Conservation (phyloP, 2,888 invertebrate genomes). For the Tipula lateralis region DNA sequence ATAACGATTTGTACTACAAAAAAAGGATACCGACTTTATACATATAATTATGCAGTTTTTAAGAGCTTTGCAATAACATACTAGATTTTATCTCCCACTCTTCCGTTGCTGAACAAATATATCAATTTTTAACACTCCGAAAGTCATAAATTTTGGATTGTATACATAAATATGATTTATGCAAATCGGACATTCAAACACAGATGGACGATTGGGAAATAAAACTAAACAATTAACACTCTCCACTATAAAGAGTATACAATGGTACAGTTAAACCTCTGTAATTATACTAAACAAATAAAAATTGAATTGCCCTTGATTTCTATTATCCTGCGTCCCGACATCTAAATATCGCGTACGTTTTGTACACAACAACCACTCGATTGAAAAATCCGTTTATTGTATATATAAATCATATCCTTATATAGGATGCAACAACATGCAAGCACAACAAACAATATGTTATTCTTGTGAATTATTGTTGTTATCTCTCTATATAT, state of each 20-base stretch:
- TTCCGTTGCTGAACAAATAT: neutral
- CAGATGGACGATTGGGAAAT: neutral
- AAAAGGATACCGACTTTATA: neutral
- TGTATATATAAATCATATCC: neutral
- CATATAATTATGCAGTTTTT: too few species aligned
- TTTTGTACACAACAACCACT: neutral
- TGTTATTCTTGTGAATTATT: neutral
- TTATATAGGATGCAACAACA: neutral
- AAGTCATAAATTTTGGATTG: neutral
- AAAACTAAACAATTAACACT: conserved; percentile 2
- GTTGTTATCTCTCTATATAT: neutral
- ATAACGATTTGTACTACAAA: neutral
- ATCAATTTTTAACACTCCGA: neutral
- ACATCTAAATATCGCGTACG: neutral
- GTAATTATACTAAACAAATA: neutral
- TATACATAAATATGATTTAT: neutral
- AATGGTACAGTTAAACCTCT: neutral
- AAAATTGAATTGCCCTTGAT: neutral
- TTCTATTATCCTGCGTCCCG: neutral
- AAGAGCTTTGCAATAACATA: too few species aligned
- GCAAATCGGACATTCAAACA: neutral
- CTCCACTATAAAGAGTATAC: neutral
- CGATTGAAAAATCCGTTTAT: neutral
- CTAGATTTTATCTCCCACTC: neutral
- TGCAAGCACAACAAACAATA: conserved; percentile 1